A percentile compares a stretch with the other conserved stretches of the same genome.
Evolutionary conservation across 2,888 invertebrate species (phyloP).

Genomic region (Cheilosia soror): DNA sequence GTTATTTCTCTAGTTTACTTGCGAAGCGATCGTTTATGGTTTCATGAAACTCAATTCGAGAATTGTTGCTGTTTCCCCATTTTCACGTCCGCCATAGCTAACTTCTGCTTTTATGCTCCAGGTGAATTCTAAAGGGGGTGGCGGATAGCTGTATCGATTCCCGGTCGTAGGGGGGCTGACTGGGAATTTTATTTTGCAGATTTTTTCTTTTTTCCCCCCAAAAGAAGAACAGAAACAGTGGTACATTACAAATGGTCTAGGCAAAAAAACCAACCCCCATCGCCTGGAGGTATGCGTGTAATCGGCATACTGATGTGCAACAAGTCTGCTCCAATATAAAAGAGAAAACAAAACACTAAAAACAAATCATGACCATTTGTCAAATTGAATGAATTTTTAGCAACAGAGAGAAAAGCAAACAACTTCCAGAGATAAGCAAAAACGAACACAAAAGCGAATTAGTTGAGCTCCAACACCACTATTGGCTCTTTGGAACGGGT

Average conservation of each 20-base stretch:
- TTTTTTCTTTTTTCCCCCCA: slow-evolving; percentile 7
- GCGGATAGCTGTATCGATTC: not conserved
- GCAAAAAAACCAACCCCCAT: not conserved
- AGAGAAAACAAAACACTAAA: not conserved
- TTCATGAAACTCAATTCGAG: slow-evolving; percentile 31
- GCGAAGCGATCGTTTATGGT: slow-evolving; percentile 33
- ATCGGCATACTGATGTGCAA: slow-evolving; percentile 29
- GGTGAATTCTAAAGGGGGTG: slow-evolving; percentile 22
- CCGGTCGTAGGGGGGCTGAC: not conserved
- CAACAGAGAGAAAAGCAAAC: not conserved
- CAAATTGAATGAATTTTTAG: slow-evolving; percentile 21
- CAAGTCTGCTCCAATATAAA: slow-evolving; percentile 14
- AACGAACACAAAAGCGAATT: slow-evolving; percentile 19
- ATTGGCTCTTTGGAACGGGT: not conserved
- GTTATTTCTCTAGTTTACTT: slow-evolving; percentile 36
- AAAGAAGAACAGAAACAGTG: slow-evolving; percentile 8
- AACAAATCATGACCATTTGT: slow-evolving; percentile 16
- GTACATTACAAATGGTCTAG: not conserved
- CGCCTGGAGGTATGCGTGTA: not conserved
- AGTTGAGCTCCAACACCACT: not conserved
- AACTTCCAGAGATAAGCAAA: slow-evolving; percentile 10
- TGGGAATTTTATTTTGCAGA: slow-evolving; percentile 37
- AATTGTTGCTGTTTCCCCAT: slow-evolving; percentile 16
- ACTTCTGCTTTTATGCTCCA: slow-evolving; percentile 28
- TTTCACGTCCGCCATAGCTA: slow-evolving; percentile 13